Evolutionary conservation across 2,888 invertebrate species (phyloP), one percentile per base, ranked within the genome.

Genomic region (Hirtodrosophila alboralis): DNA sequence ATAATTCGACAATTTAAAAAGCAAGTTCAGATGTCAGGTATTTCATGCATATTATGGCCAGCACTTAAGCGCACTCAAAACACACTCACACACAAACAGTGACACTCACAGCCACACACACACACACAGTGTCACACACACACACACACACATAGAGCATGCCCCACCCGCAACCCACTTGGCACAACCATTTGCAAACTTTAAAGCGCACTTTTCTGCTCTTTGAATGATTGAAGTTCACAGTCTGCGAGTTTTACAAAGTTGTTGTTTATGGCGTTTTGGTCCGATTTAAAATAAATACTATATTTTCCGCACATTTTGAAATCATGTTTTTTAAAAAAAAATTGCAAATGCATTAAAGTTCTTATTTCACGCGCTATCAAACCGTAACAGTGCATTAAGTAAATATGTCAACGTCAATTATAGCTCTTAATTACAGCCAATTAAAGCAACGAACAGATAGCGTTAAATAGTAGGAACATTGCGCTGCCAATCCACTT

Each of bases 401-500:
- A 40, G 33, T 43, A 12, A 40, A 37, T 43, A 12, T 54, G 43
- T 26, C 37, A 36, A 30, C 54, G 14, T 26, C 48, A 59, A 67
- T 75, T 63, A 62, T 41, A 56, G 27, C 62, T 76, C 67, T 74
- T 74, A 80, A 84, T 80, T 84, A 71, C 71, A 60, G 60, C 59
- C 78, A 71, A 84, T 78, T 76, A 84, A 62, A 52, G 59, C 49
- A 27, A 21, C 48, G 52, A 13, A 33, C 73, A 28, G 48, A 48
- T 37, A 30, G 26, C 30, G 6, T 23, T 23, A 4, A 23, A 23
- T 5, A 23, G 8, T 1, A 6, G 6, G 8, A 23, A 23, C 2
- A 23, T 18, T 18, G 18, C 18, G 4, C 18, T 10, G 6, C 18
- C 31, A 26, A 16, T 45, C 23, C 36, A 31, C 44, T 45, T 65